A percentile compares a stretch with the other conserved stretches of the same genome.
Evolutionary conservation across 1,140 invertebrate species (phyloP).

Genomic region (Meloidogyne chitwoodi): DNA sequence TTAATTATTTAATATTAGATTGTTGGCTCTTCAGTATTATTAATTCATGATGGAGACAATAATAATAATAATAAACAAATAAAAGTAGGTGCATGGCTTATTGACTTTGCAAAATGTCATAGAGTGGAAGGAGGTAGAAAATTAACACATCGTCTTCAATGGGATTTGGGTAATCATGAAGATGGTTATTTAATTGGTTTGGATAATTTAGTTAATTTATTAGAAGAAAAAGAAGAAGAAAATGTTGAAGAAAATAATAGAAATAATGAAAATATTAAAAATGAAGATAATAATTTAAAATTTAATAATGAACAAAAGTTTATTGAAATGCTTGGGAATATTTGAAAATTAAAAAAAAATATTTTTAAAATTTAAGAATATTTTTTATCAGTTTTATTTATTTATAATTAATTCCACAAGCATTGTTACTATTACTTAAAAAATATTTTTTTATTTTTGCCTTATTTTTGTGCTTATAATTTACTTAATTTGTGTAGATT

Average conservation of each 20-base stretch:
- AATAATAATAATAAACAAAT: neutral
- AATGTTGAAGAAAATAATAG: too few species aligned
- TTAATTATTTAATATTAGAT: slow-evolving; percentile 63
- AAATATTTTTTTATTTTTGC: too few species aligned
- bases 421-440: too few species aligned
- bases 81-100: slow-evolving; percentile 87
- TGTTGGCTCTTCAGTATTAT: slow-evolving; percentile 90
- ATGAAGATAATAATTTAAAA: neutral
- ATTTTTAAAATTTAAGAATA: too few species aligned
- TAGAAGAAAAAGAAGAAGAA: neutral
- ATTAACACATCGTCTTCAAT: slow-evolving; percentile 77
- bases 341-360: slow-evolving; percentile 1
- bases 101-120: slow-evolving; percentile 94
- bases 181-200: slow-evolving; percentile 92
- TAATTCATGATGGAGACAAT: slow-evolving; percentile 60
- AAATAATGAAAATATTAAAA: neutral
- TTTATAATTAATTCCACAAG: too few species aligned
- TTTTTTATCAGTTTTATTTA: too few species aligned
- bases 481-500: too few species aligned
- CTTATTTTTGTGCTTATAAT: too few species aligned
- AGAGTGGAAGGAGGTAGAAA: slow-evolving; percentile 71
- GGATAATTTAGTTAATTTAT: slow-evolving; percentile 83
- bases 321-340: neutral
- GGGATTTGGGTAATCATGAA: slow-evolving; percentile 95
- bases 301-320: neutral